A percentile compares a stretch with the other conserved stretches of the same genome.
phyloP scores from a whole-genome alignment of 2,888 invertebrate genomes.

The Nephrotoma flavescens region DNA sequence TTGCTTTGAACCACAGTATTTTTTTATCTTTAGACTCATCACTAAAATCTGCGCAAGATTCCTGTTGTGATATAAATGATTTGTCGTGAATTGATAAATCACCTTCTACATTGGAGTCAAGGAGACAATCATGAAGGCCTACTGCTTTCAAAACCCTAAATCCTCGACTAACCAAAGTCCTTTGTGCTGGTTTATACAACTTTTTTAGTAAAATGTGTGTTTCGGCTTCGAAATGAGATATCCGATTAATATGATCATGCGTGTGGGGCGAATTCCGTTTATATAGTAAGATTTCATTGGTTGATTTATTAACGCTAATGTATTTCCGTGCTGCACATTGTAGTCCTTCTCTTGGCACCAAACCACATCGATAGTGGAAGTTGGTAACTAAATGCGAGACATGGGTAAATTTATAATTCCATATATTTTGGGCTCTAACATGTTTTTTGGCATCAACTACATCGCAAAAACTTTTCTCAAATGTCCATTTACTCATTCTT shows the following conservation, averaged over 20 bases:
- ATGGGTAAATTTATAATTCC: neutral
- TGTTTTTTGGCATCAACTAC: neutral
- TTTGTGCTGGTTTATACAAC: neutral
- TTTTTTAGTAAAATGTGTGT: neutral
- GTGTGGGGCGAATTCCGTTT: neutral
- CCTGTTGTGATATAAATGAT: no score
- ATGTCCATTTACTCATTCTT: neutral
- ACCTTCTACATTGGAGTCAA: no score
- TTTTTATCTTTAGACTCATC: no score
- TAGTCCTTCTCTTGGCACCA: neutral
- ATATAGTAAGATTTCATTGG: neutral
- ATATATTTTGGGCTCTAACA: neutral
- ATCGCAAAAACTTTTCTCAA: neutral
- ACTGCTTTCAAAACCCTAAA: neutral
- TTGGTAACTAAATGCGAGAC: neutral
- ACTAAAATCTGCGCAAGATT: no score
- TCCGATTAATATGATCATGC: neutral
- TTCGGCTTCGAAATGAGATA: neutral
- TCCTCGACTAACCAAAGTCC: neutral
- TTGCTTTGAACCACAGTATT: neutral
- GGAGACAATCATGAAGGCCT: neutral
- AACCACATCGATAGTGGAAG: neutral
- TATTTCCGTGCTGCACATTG: neutral
- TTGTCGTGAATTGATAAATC: no score
- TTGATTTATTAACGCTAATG: neutral